Conservation (phyloP, 2,888 invertebrate species). For the Xestia rhomboidea region DNA sequence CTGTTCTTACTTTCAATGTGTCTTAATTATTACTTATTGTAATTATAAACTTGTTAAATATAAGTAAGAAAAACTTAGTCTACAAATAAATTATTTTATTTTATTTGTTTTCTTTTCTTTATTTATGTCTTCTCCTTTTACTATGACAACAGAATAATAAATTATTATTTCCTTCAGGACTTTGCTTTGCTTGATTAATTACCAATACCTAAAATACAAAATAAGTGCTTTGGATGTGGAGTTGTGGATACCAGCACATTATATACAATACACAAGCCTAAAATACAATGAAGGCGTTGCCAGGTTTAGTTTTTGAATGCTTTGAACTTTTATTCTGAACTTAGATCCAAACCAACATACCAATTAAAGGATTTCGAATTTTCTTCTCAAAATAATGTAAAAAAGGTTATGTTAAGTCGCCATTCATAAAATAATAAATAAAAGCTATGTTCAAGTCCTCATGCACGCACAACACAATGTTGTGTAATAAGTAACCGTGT, state of each 20-base stretch:
- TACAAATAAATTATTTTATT: constrained; percentile 54
- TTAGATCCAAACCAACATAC: neutral
- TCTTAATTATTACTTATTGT: constrained; percentile 53
- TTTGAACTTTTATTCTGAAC: constrained; percentile 1
- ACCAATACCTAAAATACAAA: neutral
- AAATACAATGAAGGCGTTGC: neutral
- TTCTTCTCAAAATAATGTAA: neutral
- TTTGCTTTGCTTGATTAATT: neutral
- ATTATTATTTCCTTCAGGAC: neutral
- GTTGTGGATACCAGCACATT: too few relatives aligned
- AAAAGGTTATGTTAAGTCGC: neutral
- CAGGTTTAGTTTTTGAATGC: neutral
- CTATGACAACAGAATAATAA: neutral
- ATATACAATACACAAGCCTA: neutral
- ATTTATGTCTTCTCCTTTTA: constrained; percentile 1
- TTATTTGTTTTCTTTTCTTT: constrained; percentile 46
- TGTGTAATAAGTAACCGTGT: neutral
- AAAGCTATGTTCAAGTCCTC: neutral
- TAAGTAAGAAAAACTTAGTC: constrained; percentile 56
- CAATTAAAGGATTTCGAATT: neutral
- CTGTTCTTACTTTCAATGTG: constrained; percentile 47
- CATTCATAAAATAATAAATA: neutral
- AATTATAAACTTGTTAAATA: constrained; percentile 56
- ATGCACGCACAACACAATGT: neutral
- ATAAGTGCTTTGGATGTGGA: too few relatives aligned